Evolutionary conservation across 1,140 invertebrate genomes (phyloP), one percentile per base, ranked within the genome.

Genomic region (Vollenhovia emeryi): DNA sequence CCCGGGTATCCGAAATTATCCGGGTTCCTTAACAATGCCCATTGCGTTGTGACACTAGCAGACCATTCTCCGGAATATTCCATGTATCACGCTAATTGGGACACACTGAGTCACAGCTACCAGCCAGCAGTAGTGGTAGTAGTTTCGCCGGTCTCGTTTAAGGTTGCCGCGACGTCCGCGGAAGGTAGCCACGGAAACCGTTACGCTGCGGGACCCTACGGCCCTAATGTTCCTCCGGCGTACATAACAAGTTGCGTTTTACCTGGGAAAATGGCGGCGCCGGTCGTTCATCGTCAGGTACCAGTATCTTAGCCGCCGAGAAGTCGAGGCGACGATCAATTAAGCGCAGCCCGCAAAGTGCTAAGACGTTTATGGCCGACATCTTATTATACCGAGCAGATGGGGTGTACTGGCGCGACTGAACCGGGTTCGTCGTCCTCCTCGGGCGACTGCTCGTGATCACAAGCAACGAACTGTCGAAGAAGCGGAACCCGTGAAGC

Each of bases 311-410:
- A 82, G 80, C 33, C 50, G 66, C 21, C 69, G 80, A 60, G 55
- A 2, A 55, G 52, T 24, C 76, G 69, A 78, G 83, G 86, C 85
- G 90, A 83, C 91, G 91, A 92, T 92, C 91, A 91, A 92, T 92
- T 91, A 91, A 92, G 91, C 90, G 91, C 89, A 92, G 85, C 91
- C 91, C 85, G 90, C 88, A 90, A 92, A 92, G 91, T 92, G 91
- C 91, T 92, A 92, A 92, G 91, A 92, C 91, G 90, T 92, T 92
- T 92, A 92, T 92, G 91, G 89, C 87, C 89, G 90, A 91, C 91
- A 91, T 92, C 91, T 92, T 92, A 91, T 92, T 92, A 92, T 91
- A 91, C 88, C 45, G 59, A 52, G 80, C 80, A 43, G 74, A 76
- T 52, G 21, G 87, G 80, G 74, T 84, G 64, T 68, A 45, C 68